Evolutionary conservation across 2,888 invertebrate species (phyloP), one percentile per base, ranked within the genome.

Genomic region (Leucozona laternaria): DNA sequence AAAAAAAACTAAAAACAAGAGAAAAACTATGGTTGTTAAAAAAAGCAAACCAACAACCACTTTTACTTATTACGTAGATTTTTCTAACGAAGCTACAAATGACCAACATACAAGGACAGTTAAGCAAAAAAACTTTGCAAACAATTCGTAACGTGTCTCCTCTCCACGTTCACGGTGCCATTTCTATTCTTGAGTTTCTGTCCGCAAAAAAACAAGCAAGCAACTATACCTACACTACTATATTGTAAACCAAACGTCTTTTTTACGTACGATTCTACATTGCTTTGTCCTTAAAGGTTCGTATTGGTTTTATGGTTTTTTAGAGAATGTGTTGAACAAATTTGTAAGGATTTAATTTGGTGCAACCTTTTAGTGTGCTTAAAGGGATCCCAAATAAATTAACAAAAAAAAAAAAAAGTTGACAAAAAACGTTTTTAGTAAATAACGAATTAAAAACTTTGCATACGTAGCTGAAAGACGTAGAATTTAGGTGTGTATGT

Each of bases 81-180:
- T 71, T 83, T 84, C 28, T 25, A 53, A 82, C 70, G 53, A 55
- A 64, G 20, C 79, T 43, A 17, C 57, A 70, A 75, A 79, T 84
- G 75, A 45, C 75, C 70, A 76, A 50, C 50, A 7, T n/a, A n/a
- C 43, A 43, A 43, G 43, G 45, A 48, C 13, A 53, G 76, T 66
- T 79, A 66, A 72, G 68, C 15, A 76, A 77, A 73, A 31, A 45
- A 68, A 5, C 50, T 72, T 66, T 76, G 43, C n/a, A 71, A 76
- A 71, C 84, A 79, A 79, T 84, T 80, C 31, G 17, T 66, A 55
- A 80, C 80, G 72, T 80, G 80, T 80, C 66, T 77, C 20, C 31
- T 72, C 60, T 72, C 50, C 15, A 71, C 64, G 70, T 83, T 75
- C n/a, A 79, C 79, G 48, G 58, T 70, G 77, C 37, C 11, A 48